Base-by-base conservation (phyloP, 2,113 vertebrate genomes). In the Sprattus sprattus region DNA sequence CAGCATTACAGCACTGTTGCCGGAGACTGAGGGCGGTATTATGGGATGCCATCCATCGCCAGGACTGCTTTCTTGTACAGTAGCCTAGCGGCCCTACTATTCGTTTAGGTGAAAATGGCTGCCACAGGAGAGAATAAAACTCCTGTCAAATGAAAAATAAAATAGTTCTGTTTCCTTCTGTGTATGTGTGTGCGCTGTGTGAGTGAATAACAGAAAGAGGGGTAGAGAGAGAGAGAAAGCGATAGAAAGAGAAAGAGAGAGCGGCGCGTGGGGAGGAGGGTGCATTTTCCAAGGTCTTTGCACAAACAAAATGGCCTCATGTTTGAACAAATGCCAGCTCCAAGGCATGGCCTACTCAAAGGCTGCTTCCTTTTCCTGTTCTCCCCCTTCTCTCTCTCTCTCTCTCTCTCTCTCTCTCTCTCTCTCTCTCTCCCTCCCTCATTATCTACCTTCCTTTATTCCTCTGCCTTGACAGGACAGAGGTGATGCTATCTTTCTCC, bases 281-380 rank as follows among this genome's bases (percentile, higher is more conserved):
- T 78, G 10, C 71, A 78, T 78, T 44, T 78, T 78, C 71, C 71
- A 78, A 78, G 28, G 71, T 78, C 71, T 32, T 4, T 78, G 71
- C 71, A 78, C 71, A 78, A 78, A 78, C 71, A 78, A 78, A 78
- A 78, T 71, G 64, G 71, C 25, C 71, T 78, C 71, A 32, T 78
- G 71, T 78, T 39, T 28, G 71, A 78, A 78, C 25, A 78, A 78
- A 32, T 13, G 71, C 13, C 25, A 78, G 71, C 71, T 78, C 5
- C 25, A 39, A 32, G 71, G 71, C 71, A 78, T 78, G 71, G 71
- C 71, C 71, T 78, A 78, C 71, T 78, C 71, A 78, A 25, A 78
- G 25, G 15, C 71, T 71, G n/a, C 64, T 71, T 71, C 64, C 64
- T 71, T 25, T 13, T 71, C 64, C 64, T 78, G 7, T 28, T 13